Evolutionary conservation across 92 coral and sea anemone genomes (phyloP).

Genomic region (Virgularia gustaviana): DNA sequence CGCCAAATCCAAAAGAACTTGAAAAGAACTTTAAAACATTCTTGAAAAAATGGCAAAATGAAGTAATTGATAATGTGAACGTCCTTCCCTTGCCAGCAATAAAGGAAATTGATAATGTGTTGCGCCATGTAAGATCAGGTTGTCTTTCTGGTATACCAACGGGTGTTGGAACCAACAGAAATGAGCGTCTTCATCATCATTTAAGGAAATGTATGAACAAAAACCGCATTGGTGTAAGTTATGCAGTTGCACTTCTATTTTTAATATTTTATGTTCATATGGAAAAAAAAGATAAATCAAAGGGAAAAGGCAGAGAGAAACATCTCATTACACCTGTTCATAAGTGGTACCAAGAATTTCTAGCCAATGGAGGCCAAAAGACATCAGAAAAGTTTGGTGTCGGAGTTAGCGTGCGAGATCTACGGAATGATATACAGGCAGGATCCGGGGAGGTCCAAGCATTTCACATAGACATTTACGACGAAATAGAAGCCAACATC

Average conservation of each 20-base stretch:
- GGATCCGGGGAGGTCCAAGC: background rate
- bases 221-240: slow-evolving; percentile 53
- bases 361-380: background rate
- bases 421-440: background rate
- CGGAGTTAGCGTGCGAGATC: background rate
- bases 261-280: slow-evolving; percentile 31
- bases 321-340: slow-evolving; percentile 21
- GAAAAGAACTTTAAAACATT: slow-evolving; percentile 57
- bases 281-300: background rate
- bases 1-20: slow-evolving; percentile 50
- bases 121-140: slow-evolving; percentile 49
- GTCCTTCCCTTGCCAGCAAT: slow-evolving; percentile 21
- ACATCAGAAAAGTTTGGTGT: slow-evolving; percentile 38
- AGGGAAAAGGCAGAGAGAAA: background rate
- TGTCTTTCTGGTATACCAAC: slow-evolving; percentile 61
- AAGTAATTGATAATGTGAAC: slow-evolving; percentile 12
- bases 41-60: slow-evolving; percentile 37
- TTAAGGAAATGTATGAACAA: slow-evolving; percentile 50
- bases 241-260: slow-evolving; percentile 50
- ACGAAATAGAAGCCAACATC: background rate
- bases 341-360: slow-evolving; percentile 36
- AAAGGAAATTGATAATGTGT: slow-evolving; percentile 38
- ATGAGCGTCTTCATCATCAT: slow-evolving; percentile 53
- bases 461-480: background rate
- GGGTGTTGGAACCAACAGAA: slow-evolving; percentile 57